Percentiles rank a stretch among this genome's conserved stretches.
Conservation (phyloP, 2,113 vertebrate genomes). For the Orientallactaga bullata region DNA sequence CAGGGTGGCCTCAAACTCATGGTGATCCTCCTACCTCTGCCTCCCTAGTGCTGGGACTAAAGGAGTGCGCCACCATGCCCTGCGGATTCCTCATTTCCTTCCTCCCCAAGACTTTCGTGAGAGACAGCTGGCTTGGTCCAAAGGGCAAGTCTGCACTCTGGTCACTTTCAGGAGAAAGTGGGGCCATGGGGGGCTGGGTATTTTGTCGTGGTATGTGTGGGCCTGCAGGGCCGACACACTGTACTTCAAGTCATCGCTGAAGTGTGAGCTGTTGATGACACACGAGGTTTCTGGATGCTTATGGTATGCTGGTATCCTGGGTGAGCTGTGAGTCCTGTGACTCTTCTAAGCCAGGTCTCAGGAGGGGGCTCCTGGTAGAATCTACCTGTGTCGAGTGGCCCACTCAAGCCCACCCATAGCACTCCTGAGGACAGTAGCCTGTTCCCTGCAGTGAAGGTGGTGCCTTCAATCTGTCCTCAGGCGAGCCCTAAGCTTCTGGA, state of each 20-base stretch:
- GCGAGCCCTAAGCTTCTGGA: neutral
- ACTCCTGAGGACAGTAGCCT: neutral
- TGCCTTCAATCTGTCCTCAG: neutral
- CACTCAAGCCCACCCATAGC: neutral
- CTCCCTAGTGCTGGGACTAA: no score
- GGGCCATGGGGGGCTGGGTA: neutral
- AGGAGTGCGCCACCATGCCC: no score
- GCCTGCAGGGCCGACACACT: accelerated
- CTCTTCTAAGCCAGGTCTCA: neutral
- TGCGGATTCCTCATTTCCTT: neutral
- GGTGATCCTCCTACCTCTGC: no score
- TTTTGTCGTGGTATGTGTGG: no score
- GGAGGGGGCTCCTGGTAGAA: neutral
- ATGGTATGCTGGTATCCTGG: no score
- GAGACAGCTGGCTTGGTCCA: neutral
- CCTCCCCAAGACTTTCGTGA: neutral
- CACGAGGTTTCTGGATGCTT: neutral
- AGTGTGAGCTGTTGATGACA: neutral
- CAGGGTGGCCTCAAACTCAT: no score
- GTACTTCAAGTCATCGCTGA: neutral
- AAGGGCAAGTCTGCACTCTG: neutral
- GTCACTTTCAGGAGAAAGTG: neutral
- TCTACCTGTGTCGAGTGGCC: no score
- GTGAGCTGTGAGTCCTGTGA: neutral
- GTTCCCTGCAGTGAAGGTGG: neutral